Base-by-base conservation (phyloP, 2,113 vertebrate genomes). In the Pseudolaguvia tuberculata region DNA sequence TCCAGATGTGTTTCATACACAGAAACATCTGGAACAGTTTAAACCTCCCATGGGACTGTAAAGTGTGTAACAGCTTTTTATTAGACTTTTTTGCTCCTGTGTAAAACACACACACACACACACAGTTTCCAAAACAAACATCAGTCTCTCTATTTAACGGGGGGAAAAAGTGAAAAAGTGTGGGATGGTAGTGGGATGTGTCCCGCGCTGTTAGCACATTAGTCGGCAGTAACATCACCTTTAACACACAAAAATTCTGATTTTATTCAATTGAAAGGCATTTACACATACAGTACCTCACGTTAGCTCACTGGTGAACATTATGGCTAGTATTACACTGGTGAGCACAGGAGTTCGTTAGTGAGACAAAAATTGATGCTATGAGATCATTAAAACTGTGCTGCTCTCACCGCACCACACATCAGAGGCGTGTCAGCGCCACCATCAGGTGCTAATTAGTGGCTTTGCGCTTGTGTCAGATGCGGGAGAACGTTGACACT, bases 11-110 rank as follows among this genome's bases (percentile, higher is more conserved):
- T 87, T 42, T 83, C 73, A 78, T 57, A 75, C 79, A 73, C 51
- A 78, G 78, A 66, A 83, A 82, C 84, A 87, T 85, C 83, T 87
- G 86, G 84, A 84, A 85, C 82, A 78, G 81, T 84, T 86, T 87
- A 84, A 83, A 83, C 78, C 81, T 86, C 84, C 83, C 82, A 78
- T 78, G 78, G 81, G 81, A 84, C 77, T 75, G 77, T 75, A 68
- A 80, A 83, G 83, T 83, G 81, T 86, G 59, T 77, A 76, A 78
- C 83, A 79, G 76, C 58, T 74, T 63, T 65, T 77, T 82, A 78
- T 82, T 81, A 76, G 51, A 80, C 53, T 73, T 73, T 71, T 68
- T 69, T 71, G 70, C 78, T 79, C 55, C 74, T 80, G 79, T 75
- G 69, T 62, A 23, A 77, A 52, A 27, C 47, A 48, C 63, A 55